Evolutionary conservation across 2,888 invertebrate genomes (phyloP), one percentile per base, ranked within the genome.

Genomic region (Pherbina coryleti): DNA sequence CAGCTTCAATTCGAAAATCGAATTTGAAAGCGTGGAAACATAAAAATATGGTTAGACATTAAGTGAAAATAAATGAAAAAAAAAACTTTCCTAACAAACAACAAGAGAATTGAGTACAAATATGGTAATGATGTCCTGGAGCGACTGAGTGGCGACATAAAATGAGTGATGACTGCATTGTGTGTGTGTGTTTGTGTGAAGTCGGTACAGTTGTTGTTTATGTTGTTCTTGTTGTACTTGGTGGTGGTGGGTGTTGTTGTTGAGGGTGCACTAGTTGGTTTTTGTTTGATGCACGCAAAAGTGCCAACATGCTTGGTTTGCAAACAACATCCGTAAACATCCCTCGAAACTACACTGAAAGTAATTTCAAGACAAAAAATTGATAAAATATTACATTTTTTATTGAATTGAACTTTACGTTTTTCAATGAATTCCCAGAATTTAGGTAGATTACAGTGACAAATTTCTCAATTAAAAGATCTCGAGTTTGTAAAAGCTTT

Each of bases 101-200:
- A 80, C 78, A 80, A 79, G 78, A 81, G 70, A 81, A 73, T 75
- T 80, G 62, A 8, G 11, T 78, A 78, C 74, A 69, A 62, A 75
- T 82, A 85, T 86, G 86, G 83, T 86, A 85, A 86, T 86, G 84
- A 86, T 84, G 83, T 86, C 83, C 86, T 84, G 80, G 53, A 82
- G 82, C 79, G 86, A 84, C 86, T 83, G 82, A 82, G 79, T 85
- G 86, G 86, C 86, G 86, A 84, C 86, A 80, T 71, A 55, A 77
- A 80, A 75, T 79, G 80, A 77, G 55, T 78, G 81, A 79, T 78
- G 80, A 76, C 78, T 78, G 76, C 80, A 67, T 77, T 77, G 64
- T 73, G 57, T 70, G 73, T 67, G 19, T 75, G 37, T 49, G 55
- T 49, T 70, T 31, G 60, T 37, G 60, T 71, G 64, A 22, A 19